Conservation (phyloP, 2,113 vertebrate genomes). For the Henicopernis longicauda region DNA sequence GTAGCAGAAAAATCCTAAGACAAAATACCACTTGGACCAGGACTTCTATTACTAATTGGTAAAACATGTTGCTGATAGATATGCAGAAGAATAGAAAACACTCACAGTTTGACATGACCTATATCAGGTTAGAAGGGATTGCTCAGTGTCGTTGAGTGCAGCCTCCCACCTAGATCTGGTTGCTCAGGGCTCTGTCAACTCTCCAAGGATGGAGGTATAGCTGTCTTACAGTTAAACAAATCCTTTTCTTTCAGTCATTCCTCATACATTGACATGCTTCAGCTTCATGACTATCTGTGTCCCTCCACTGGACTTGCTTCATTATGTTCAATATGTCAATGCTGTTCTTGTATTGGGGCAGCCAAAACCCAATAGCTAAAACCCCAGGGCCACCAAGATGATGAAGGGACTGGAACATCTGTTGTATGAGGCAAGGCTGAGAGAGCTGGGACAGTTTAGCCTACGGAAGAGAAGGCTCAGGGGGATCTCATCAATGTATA, state of each 20-base stretch:
- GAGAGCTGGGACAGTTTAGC: background rate
- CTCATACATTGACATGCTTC: background rate
- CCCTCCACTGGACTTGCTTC: background rate
- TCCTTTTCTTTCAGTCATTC: background rate
- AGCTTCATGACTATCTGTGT: background rate
- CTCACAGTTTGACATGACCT: background rate
- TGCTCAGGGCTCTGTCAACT: background rate
- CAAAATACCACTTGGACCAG: background rate
- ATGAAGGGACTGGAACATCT: background rate
- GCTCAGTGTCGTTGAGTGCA: background rate
- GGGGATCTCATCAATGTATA: background rate
- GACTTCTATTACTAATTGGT: background rate
- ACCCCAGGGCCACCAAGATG: background rate
- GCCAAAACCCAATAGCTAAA: background rate
- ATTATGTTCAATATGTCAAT: accelerated
- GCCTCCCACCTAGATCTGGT: background rate
- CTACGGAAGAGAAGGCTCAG: background rate
- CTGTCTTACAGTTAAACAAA: background rate
- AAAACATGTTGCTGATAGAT: background rate
- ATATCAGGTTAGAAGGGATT: background rate
- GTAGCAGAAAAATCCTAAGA: background rate
- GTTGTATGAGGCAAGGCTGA: background rate
- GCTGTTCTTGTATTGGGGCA: background rate
- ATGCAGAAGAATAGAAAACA: background rate
- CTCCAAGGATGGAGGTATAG: background rate